phyloP scores from a whole-genome alignment of 2,113 vertebrate genomes.

The Lota lota region DNA sequence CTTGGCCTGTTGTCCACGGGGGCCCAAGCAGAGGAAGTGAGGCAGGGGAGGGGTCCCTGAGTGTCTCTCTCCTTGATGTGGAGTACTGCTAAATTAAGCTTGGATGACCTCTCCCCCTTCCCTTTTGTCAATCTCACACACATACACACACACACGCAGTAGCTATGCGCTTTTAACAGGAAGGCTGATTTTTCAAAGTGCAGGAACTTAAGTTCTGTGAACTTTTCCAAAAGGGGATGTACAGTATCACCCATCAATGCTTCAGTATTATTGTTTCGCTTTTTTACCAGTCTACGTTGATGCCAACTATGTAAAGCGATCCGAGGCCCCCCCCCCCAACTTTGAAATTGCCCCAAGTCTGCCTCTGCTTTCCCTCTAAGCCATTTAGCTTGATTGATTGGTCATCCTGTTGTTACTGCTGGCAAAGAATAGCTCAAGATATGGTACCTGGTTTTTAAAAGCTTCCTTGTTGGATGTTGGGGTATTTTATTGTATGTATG shows the following conservation, averaged over 20 bases:
- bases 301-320: neutral
- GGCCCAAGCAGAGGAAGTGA: slow-evolving; percentile 53
- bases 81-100: slow-evolving; percentile 66
- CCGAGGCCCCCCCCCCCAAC: neutral
- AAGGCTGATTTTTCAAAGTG: slow-evolving; percentile 29
- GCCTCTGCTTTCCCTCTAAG: neutral
- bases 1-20: slow-evolving; percentile 34
- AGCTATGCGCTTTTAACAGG: slow-evolving; percentile 4
- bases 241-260: neutral
- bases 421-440: neutral
- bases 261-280: neutral
- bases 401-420: neutral
- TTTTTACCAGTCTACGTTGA: neutral
- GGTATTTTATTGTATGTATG: no score
- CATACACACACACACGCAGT: slow-evolving; percentile 10
- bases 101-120: slow-evolving; percentile 28
- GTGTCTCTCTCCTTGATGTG: slow-evolving; percentile 59
- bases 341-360: neutral
- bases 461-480: no score
- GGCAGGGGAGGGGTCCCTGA: slow-evolving; percentile 55
- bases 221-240: neutral
- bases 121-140: slow-evolving; percentile 4
- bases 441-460: no score
- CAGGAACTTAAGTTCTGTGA: slow-evolving; percentile 3
- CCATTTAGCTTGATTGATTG: neutral